These are phyloP conservation scores for Yponomeuta plumbellus DNA, from an alignment of 2,888 invertebrate species.

Conservation along the genomic window DNA sequence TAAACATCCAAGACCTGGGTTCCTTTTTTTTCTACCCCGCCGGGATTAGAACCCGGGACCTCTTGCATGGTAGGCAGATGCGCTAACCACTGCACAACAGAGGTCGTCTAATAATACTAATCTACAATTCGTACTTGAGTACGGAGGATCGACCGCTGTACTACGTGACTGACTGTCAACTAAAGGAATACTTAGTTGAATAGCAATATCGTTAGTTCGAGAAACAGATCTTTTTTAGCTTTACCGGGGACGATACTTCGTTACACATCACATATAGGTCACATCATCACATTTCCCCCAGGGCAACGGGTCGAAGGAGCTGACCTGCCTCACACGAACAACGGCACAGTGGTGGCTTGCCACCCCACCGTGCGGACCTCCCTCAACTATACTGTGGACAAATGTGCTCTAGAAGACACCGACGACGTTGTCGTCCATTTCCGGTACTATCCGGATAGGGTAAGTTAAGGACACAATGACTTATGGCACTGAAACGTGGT, in stretches of 20 bases:
- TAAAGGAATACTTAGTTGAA: conserved; percentile 50
- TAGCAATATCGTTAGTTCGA: too few species aligned
- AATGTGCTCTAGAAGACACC: conserved; percentile 58
- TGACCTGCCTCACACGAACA: conserved; percentile 53
- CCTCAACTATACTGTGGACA: conserved; percentile 53
- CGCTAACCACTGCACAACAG: too few species aligned
- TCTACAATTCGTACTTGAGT: conserved; percentile 65
- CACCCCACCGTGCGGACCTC: conserved; percentile 58
- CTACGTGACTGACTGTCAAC: conserved; percentile 22
- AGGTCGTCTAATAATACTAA: too few species aligned
- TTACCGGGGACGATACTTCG: too few species aligned
- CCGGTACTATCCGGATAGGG: conserved; percentile 64
- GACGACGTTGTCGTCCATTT: conserved; percentile 66
- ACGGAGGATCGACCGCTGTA: conserved; percentile 65
- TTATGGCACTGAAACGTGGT: too few species aligned
- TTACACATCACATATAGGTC: too few species aligned
- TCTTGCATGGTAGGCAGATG: too few species aligned
- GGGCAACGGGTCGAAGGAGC: conserved; percentile 62
- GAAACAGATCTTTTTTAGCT: too few species aligned
- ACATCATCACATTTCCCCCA: conserved; percentile 25
- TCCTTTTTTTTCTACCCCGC: too few species aligned
- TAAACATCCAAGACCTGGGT: too few species aligned
- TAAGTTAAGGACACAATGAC: conserved; percentile 28
- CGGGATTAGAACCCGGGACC: too few species aligned
- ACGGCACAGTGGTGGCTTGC: conserved; percentile 53